phyloP scores from a whole-genome alignment of 2,888 invertebrate genomes.

The Apamea monoglypha region DNA sequence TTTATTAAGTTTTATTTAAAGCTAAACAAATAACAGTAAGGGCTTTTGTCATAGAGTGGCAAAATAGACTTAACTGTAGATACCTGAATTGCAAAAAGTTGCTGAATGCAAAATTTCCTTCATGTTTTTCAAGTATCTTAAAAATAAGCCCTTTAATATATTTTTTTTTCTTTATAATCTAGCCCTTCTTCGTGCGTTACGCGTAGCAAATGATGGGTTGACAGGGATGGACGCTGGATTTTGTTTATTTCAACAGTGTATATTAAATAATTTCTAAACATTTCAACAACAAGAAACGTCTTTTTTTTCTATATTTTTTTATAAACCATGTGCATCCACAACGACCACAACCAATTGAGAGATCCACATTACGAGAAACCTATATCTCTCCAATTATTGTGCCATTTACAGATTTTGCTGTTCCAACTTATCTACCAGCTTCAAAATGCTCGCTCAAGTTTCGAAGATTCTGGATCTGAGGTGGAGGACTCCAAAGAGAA shows the following conservation, averaged over 20 bases:
- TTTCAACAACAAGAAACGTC: background rate
- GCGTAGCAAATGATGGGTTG: background rate
- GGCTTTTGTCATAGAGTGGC: background rate
- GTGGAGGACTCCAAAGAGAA: slow-evolving; percentile 44
- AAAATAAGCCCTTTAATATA: background rate
- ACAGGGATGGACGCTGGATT: background rate
- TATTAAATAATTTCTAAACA: background rate
- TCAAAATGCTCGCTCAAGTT: slow-evolving; percentile 41
- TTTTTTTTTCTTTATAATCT: too few species aligned
- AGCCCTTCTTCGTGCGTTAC: background rate
- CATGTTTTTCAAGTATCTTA: background rate
- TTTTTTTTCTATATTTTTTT: background rate
- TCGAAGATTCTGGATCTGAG: slow-evolving; percentile 19
- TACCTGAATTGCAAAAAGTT: background rate
- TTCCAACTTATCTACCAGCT: slow-evolving; percentile 48
- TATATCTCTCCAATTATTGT: background rate
- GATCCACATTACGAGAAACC: background rate
- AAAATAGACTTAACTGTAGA: background rate
- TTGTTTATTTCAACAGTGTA: background rate
- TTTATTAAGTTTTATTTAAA: background rate
- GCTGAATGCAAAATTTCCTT: background rate
- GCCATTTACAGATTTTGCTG: slow-evolving; percentile 51
- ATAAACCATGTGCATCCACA: background rate
- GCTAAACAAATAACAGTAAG: too few species aligned
- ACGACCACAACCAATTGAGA: background rate